Evolutionary conservation across 2,888 invertebrate species (phyloP).

Genomic region (Drosophila heteroneura): DNA sequence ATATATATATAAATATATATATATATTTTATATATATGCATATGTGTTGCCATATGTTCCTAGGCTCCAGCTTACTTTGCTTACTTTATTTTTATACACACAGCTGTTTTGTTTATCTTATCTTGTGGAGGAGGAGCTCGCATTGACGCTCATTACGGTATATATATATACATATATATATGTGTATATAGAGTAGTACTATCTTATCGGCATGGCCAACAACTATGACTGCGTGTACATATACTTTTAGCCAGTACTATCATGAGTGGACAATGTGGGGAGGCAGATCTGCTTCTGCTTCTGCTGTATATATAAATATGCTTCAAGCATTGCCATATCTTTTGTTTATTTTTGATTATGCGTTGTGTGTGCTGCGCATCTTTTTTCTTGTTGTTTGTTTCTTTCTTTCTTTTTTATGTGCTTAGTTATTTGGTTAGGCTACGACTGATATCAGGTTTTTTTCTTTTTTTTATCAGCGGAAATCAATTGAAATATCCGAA

Average conservation of each 20-base stretch:
- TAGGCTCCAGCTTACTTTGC: conserved; percentile 65
- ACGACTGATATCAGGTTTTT: conserved; percentile 17
- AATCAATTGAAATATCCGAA: conserved; percentile 57
- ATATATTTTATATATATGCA: conserved; percentile 6
- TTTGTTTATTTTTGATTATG: conserved; percentile 72
- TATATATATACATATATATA: background rate
- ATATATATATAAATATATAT: conserved; percentile 7
- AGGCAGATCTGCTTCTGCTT: conserved; percentile 43
- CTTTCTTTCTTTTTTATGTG: background rate
- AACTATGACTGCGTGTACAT: conserved; percentile 59
- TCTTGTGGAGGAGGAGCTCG: conserved; percentile 37
- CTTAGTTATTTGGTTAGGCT: conserved; percentile 12
- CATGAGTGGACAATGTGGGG: background rate
- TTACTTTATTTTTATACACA: conserved; percentile 58
- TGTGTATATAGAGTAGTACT: background rate
- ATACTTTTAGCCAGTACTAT: conserved; percentile 8
- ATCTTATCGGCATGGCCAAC: conserved; percentile 70
- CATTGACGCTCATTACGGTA: conserved; percentile 23
- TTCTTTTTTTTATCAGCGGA: conserved; percentile 50
- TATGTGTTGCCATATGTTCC: conserved; percentile 4
- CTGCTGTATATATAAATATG: background rate
- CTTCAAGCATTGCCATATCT: conserved; percentile 33
- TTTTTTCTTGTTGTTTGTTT: background rate
- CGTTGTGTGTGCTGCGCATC: conserved; percentile 18
- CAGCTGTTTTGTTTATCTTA: conserved; percentile 76